These are phyloP conservation scores for Pterostichus niger DNA, from an alignment of 2,888 invertebrate species.

Conservation along the genomic window DNA sequence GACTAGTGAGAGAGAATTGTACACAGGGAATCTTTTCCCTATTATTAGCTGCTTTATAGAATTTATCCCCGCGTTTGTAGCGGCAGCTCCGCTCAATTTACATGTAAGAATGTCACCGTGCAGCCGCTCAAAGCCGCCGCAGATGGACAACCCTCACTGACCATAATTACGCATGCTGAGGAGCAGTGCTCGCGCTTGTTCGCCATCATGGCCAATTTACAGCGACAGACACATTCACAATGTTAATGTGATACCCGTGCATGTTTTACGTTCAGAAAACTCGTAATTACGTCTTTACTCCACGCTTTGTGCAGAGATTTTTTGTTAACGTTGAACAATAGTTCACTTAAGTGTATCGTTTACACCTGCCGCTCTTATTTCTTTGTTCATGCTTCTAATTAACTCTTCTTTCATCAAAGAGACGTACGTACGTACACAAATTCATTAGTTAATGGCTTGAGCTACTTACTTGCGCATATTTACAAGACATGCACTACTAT, in stretches of 20 bases:
- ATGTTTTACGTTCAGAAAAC: conserved; percentile 31
- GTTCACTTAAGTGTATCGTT: conserved; percentile 17
- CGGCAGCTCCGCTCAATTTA: conserved; percentile 42
- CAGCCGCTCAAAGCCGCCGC: conserved; percentile 2
- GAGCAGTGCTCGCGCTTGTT: conserved; percentile 29
- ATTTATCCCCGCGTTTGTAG: conserved; percentile 37
- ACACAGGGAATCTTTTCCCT: conserved; percentile 20
- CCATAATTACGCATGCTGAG: conserved; percentile 56
- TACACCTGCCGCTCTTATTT: conserved; percentile 40
- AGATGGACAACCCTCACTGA: conserved; percentile 51
- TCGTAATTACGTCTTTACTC: conserved; percentile 52
- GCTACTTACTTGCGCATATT: conserved; percentile 10
- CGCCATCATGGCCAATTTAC: conserved; percentile 48
- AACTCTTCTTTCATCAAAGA: conserved; percentile 46
- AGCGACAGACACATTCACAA: conserved; percentile 50
- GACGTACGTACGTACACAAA: conserved; percentile 23
- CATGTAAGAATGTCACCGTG: conserved; percentile 59
- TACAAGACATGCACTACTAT: background rate
- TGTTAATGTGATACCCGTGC: conserved; percentile 57
- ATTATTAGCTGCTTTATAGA: conserved; percentile 18
- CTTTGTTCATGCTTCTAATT: conserved; percentile 28
- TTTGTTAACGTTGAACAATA: conserved; percentile 28
- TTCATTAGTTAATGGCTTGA: conserved; percentile 33
- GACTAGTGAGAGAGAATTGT: background rate
- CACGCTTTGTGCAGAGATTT: conserved; percentile 32